phyloP scores from a whole-genome alignment of 2,113 vertebrate genomes.

The Calyptommatus sinebrachiatus region DNA sequence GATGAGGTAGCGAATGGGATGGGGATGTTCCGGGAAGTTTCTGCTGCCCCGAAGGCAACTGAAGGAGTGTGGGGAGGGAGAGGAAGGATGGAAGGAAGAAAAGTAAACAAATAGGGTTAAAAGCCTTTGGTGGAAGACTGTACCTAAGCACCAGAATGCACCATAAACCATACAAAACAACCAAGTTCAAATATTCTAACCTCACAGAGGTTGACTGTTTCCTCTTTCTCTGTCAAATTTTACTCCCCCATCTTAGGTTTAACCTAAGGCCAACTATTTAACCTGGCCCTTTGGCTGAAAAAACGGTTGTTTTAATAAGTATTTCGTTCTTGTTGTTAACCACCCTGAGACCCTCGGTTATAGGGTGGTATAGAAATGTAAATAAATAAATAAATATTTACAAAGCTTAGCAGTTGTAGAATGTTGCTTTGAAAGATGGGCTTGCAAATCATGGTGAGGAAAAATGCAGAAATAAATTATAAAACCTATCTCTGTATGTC shows the following conservation, averaged over 20 bases:
- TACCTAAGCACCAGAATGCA: neutral
- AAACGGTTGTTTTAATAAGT: too few relatives aligned
- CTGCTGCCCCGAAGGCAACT: conserved; percentile 84
- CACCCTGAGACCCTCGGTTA: too few relatives aligned
- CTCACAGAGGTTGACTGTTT: neutral
- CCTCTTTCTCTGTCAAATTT: neutral
- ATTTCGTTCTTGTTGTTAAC: too few relatives aligned
- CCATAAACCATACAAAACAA: neutral
- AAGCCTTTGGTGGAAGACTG: neutral
- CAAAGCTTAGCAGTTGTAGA: neutral
- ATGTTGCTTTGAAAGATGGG: neutral
- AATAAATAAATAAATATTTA: too few relatives aligned
- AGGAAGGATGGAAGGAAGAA: conserved; percentile 35
- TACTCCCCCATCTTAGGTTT: neutral
- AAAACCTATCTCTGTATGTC: neutral
- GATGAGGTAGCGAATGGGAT: conserved; percentile 75
- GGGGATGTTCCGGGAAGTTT: conserved; percentile 81
- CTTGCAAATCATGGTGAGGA: neutral
- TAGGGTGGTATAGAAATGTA: too few relatives aligned
- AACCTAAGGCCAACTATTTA: too few relatives aligned
- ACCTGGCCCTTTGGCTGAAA: too few relatives aligned
- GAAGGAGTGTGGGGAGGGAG: conserved; percentile 24
- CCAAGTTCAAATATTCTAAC: neutral
- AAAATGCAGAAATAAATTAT: neutral
- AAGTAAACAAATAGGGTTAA: conserved; percentile 21